Evolutionary conservation across 2,888 invertebrate genomes (phyloP).

Genomic region (Plebejus melissa): DNA sequence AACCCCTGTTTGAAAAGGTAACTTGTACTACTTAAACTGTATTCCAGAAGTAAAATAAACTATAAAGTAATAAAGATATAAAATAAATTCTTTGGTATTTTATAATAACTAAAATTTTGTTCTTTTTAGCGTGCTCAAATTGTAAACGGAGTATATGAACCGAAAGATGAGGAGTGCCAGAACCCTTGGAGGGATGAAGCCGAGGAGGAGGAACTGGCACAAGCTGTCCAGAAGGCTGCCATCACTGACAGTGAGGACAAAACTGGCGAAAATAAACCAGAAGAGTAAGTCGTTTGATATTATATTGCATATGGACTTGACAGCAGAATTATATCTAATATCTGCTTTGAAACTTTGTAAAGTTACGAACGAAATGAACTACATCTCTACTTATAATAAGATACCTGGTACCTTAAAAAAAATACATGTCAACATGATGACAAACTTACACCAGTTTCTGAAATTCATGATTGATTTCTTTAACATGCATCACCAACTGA

Average conservation of each 20-base stretch:
- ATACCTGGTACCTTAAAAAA: no score
- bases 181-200: constrained; percentile 92
- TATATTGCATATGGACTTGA: no score
- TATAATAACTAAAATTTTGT: constrained; percentile 26
- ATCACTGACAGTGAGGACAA: constrained; percentile 68
- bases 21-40: background rate
- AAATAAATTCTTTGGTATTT: background rate
- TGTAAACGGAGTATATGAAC: constrained; percentile 88
- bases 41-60: background rate
- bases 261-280: constrained; percentile 51
- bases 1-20: constrained; percentile 88
- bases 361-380: no score
- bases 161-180: constrained; percentile 91
- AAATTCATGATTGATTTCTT: constrained; percentile 64
- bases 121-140: constrained; percentile 75
- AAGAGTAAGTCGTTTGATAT: constrained; percentile 50
- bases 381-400: no score
- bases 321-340: no score
- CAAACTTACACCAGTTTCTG: constrained; percentile 61
- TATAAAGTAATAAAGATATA: background rate
- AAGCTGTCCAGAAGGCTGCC: constrained; percentile 82
- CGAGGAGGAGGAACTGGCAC: constrained; percentile 82
- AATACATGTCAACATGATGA: constrained; percentile 51
- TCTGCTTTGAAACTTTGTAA: no score
- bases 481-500: constrained; percentile 78